Evolutionary conservation across 1,140 invertebrate genomes (phyloP).

Genomic region (Nasonia giraulti): DNA sequence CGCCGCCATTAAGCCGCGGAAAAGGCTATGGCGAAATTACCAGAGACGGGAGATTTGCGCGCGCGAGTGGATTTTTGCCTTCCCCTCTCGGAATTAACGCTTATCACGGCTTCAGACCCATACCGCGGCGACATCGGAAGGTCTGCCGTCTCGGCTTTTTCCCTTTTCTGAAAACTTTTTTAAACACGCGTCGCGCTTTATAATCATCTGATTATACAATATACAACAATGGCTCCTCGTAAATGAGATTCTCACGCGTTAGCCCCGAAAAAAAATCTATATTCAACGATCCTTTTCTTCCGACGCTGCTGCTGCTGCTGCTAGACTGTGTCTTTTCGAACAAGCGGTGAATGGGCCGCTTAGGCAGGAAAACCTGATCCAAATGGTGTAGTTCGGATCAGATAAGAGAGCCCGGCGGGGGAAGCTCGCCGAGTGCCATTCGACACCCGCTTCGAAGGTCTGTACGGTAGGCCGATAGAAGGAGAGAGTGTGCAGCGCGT

Average conservation of each 20-base stretch:
- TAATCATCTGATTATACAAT: not conserved
- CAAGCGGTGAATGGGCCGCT: not conserved
- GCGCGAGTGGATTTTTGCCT: constrained; percentile 10
- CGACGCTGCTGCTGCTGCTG: not conserved
- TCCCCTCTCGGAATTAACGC: not conserved
- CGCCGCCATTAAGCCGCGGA: not conserved
- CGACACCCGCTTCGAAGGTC: constrained; percentile 11
- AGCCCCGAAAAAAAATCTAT: not conserved
- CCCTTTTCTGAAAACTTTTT: not conserved
- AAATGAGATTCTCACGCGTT: not conserved
- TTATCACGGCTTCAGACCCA: not conserved
- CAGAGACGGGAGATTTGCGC: constrained; percentile 16
- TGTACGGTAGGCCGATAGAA: not conserved
- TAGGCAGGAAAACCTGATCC: constrained; percentile 3
- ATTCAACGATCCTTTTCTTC: not conserved
- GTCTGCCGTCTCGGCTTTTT: not conserved
- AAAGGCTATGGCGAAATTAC: not conserved
- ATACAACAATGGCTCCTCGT: not conserved
- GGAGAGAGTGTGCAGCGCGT: not conserved
- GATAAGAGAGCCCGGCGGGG: constrained; percentile 6
- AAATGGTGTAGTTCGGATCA: constrained; percentile 33
- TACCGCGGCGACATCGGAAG: not conserved
- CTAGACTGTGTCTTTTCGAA: not conserved
- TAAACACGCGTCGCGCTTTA: not conserved
- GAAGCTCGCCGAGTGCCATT: constrained; percentile 2